A percentile compares a stretch with the other conserved stretches of the same genome.
These are phyloP conservation scores for Seriola dumerili DNA, from an alignment of 2,113 vertebrate species.

Conservation along the genomic window DNA sequence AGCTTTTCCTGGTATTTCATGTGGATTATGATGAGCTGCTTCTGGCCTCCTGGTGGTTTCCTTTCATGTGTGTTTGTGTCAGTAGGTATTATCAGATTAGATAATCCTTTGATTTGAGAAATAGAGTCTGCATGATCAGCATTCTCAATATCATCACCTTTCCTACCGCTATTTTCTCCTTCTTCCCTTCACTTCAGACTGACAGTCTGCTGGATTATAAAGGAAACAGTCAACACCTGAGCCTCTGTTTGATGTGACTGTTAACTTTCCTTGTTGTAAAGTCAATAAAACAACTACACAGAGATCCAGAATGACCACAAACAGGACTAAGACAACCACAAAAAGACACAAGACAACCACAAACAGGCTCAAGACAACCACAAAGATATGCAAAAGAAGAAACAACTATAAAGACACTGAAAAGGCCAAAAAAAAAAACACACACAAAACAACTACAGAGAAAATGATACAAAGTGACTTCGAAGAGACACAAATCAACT, in stretches of 20 bases:
- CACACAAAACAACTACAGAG: no score
- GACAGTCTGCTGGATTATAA: slow-evolving; percentile 52
- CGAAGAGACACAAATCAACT: no score
- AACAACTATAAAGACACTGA: no score
- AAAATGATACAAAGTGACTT: background rate
- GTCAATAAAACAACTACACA: background rate
- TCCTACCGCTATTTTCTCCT: slow-evolving; percentile 29
- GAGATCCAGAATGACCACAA: background rate
- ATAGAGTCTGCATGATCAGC: slow-evolving; percentile 66
- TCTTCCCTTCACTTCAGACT: slow-evolving; percentile 9
- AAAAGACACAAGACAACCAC: background rate
- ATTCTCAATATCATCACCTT: slow-evolving; percentile 54
- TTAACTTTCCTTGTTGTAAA: background rate
- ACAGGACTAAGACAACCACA: background rate
- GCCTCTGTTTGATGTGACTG: background rate
- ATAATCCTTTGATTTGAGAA: slow-evolving; percentile 71
- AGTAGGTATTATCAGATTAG: slow-evolving; percentile 69
- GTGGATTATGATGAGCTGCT: slow-evolving; percentile 64
- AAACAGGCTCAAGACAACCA: background rate
- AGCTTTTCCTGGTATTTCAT: slow-evolving; percentile 34
- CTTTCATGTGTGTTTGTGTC: slow-evolving; percentile 53
- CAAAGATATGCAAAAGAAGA: background rate
- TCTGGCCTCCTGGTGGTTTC: slow-evolving; percentile 48
- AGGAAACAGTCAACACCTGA: slow-evolving; percentile 31
- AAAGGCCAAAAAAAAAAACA: no score